These are phyloP conservation scores for Caenorhabditis briggsae DNA, from an alignment of 1,140 invertebrate species.

Conservation along the genomic window DNA sequence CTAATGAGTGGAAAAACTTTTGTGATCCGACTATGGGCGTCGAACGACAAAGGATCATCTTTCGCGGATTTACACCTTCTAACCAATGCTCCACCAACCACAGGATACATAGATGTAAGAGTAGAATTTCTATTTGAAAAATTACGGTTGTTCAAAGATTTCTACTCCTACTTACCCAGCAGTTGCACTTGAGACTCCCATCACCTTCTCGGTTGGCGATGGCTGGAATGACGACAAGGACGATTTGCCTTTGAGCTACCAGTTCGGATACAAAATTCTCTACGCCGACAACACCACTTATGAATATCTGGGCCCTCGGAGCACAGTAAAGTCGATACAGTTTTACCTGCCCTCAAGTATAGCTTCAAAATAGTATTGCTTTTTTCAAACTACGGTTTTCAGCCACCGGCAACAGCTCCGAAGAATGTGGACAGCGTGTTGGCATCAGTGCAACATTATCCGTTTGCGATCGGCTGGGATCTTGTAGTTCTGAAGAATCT, in stretches of 20 bases:
- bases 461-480: slow-evolving; percentile 14
- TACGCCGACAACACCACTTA: not conserved
- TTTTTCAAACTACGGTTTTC: not conserved
- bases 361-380: too few species aligned
- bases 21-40: slow-evolving; percentile 35
- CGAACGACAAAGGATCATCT: slow-evolving; percentile 31
- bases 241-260: not conserved
- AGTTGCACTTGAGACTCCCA: slow-evolving; percentile 1
- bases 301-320: not conserved
- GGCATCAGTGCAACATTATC: slow-evolving; percentile 10
- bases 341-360: slow-evolving; percentile 20
- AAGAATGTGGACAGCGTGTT: slow-evolving; percentile 29
- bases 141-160: too few species aligned
- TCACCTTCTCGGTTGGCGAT: slow-evolving; percentile 1
- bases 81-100: slow-evolving; percentile 24
- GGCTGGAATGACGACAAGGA: slow-evolving; percentile 40
- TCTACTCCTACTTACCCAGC: not conserved
- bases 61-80: slow-evolving; percentile 25
- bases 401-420: slow-evolving; percentile 23
- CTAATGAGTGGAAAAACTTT: slow-evolving; percentile 40
- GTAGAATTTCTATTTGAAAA: too few species aligned
- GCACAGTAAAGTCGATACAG: slow-evolving; percentile 10
- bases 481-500: slow-evolving; percentile 28
- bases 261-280: slow-evolving; percentile 31
- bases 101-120: slow-evolving; percentile 21